These are phyloP conservation scores for Miniopterus natalensis DNA, from an alignment of 2,113 vertebrate species.

Conservation along the genomic window DNA sequence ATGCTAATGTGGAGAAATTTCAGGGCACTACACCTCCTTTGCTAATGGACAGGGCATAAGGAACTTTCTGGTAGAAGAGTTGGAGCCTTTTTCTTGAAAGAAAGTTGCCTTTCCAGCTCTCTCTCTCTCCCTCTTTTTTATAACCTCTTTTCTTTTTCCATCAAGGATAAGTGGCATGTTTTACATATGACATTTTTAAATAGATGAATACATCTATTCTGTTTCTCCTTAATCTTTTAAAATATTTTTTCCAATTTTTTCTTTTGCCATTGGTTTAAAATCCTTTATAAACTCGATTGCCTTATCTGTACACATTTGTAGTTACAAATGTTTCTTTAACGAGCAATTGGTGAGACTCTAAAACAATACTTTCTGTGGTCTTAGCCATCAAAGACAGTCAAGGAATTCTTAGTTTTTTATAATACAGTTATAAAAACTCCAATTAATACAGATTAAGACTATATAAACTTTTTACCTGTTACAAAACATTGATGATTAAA, in stretches of 20 bases:
- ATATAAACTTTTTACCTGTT: background rate
- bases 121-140: background rate
- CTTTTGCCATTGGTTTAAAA: conserved; percentile 7
- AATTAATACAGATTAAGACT: background rate
- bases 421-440: background rate
- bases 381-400: conserved; percentile 30
- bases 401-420: conserved; percentile 17
- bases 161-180: background rate
- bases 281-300: background rate
- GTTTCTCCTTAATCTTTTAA: background rate
- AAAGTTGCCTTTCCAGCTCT: background rate
- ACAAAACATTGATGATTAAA: background rate
- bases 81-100: background rate
- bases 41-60: background rate
- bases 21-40: background rate
- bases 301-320: background rate
- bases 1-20: background rate
- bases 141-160: background rate
- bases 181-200: background rate
- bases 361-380: background rate
- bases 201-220: background rate
- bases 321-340: conserved; percentile 15
- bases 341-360: background rate
- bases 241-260: background rate
- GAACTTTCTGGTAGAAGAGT: background rate